phyloP scores from a whole-genome alignment of 1,140 invertebrate species.

The Thrips palmi region DNA sequence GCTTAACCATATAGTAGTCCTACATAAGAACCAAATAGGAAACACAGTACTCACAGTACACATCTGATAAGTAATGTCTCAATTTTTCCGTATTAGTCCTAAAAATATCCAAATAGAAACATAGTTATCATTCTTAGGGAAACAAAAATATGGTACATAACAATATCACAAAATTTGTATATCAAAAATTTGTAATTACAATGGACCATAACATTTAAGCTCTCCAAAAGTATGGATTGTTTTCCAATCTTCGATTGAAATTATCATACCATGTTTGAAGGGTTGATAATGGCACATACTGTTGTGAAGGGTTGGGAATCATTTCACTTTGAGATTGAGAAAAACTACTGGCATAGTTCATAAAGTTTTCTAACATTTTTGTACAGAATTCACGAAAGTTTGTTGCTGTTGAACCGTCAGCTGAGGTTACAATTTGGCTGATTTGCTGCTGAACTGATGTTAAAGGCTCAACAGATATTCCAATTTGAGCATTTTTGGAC shows the following conservation, averaged over 20 bases:
- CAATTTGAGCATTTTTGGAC: slow-evolving; percentile 86
- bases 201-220: slow-evolving; percentile 11
- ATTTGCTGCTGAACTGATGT: slow-evolving; percentile 36
- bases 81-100: no score
- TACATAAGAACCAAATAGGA: no score
- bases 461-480: slow-evolving; percentile 75
- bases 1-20: no score
- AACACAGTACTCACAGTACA: no score
- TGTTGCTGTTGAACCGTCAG: slow-evolving; percentile 14
- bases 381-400: slow-evolving; percentile 28
- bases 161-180: no score
- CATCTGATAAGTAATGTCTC: no score
- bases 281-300: slow-evolving; percentile 68
- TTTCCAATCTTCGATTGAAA: slow-evolving; percentile 69
- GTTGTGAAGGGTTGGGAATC: slow-evolving; percentile 57
- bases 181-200: no score
- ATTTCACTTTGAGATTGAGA: slow-evolving; percentile 60
- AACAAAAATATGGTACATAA: no score
- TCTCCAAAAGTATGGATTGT: slow-evolving; percentile 94
- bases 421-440: slow-evolving; percentile 8
- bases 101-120: no score
- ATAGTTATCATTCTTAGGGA: no score
- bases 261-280: slow-evolving; percentile 88
- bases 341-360: slow-evolving; percentile 85
- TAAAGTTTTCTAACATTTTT: slow-evolving; percentile 85